Conservation (phyloP, 2,797 vertebrate genomes). For the Podargus strigoides region DNA sequence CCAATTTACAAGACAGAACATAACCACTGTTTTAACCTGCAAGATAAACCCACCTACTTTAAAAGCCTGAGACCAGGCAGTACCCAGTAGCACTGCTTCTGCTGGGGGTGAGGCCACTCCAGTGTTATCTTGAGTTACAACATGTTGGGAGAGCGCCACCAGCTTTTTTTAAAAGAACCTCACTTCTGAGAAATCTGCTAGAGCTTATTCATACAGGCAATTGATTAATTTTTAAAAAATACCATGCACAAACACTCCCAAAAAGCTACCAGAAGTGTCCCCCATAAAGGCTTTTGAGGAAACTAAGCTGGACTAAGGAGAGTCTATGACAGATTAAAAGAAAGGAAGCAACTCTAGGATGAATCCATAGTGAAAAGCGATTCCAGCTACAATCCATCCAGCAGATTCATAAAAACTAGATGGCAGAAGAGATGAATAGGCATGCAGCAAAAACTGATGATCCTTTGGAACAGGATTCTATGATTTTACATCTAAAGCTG, state of each 20-base stretch:
- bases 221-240: neutral
- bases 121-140: neutral
- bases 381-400: neutral
- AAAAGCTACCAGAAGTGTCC: neutral
- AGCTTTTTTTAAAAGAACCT: neutral
- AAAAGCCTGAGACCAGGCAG: neutral
- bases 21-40: neutral
- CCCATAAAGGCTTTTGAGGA: neutral
- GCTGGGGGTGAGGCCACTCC: neutral
- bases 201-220: neutral
- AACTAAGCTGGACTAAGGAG: neutral
- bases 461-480: too few relatives aligned
- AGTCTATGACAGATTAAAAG: neutral
- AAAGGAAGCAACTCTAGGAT: neutral
- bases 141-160: accelerated
- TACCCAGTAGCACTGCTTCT: neutral
- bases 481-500: too few relatives aligned
- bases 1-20: neutral
- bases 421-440: neutral
- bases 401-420: neutral
- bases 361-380: neutral
- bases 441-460: neutral
- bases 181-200: neutral
- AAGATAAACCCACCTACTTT: neutral
- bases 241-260: neutral